phyloP scores from a whole-genome alignment of 2,888 invertebrate genomes.

The Ophion obscuratus region DNA sequence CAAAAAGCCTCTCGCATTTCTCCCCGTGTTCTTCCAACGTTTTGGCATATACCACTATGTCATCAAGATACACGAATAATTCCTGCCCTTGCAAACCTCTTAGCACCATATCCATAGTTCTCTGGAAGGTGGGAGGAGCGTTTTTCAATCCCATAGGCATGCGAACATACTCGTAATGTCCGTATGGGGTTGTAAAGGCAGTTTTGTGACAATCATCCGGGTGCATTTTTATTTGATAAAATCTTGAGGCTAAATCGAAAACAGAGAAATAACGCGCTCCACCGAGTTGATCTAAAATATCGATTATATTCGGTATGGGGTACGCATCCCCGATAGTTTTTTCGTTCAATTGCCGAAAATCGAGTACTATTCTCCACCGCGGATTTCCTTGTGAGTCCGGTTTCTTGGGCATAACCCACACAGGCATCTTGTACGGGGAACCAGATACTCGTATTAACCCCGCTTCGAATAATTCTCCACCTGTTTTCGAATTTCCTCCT shows the following conservation, averaged over 20 bases:
- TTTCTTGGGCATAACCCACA: conserved; percentile 29
- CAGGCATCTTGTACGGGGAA: conserved; percentile 30
- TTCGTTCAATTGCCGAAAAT: conserved; percentile 37
- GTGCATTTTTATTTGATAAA: conserved; percentile 79
- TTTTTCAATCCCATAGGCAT: conserved; percentile 82
- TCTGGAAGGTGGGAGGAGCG: conserved; percentile 81
- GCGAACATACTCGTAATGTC: conserved; percentile 78
- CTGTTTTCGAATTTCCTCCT: conserved; percentile 32
- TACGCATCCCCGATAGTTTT: conserved; percentile 65
- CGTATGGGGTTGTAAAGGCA: conserved; percentile 77
- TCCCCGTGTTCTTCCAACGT: conserved; percentile 43
- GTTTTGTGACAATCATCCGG: conserved; percentile 77
- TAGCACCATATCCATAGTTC: conserved; percentile 80
- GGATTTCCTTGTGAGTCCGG: not conserved
- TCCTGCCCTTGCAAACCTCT: conserved; percentile 50
- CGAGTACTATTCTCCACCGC: conserved; percentile 39
- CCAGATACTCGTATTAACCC: conserved; percentile 10
- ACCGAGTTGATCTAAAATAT: conserved; percentile 80
- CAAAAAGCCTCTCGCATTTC: conserved; percentile 52
- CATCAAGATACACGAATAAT: conserved; percentile 53
- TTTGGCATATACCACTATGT: conserved; percentile 46
- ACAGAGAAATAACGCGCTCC: conserved; percentile 79
- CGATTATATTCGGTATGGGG: conserved; percentile 79
- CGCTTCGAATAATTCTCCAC: conserved; percentile 18
- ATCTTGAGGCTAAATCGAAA: conserved; percentile 80